Evolutionary conservation across 2,113 vertebrate genomes (phyloP), one percentile per base, ranked within the genome.

Genomic region (Camelus bactrianus): DNA sequence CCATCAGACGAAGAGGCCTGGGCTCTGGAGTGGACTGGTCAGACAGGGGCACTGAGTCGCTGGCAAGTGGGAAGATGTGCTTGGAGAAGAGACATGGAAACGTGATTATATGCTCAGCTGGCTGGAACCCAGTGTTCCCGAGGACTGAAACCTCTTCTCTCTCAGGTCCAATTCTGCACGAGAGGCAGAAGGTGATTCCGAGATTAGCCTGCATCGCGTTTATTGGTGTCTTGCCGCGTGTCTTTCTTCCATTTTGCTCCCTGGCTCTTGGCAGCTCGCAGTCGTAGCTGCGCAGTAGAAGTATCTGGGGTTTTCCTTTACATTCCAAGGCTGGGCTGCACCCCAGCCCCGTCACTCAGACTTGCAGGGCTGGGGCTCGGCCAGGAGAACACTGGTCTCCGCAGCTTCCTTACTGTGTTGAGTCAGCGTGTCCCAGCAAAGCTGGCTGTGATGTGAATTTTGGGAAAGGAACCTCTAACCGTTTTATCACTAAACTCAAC

Each of bases 321-420:
- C 4, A 28, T 72, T 42, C 17, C 32, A 22, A 35, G 38, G 35
- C n/a, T 6, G 3, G n/a, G 75, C 22, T 15, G 11, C 26, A 24
- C 7, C 9, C n/a, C 30, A 17, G 81, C 8, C n/a, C 58, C n/a
- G 6, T 17, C 2, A 46, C 10, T 26, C 50, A 62, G 70, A 22
- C 19, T 28, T 19, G 9, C 38, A 54, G 19, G 22, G 24, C 14
- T 7, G 12, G 52, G 26, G 2, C 56, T 60, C 22, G 38, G 38
- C 38, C 38, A 42, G 38, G 38, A 4, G 28, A 6, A 35, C 38
- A n/a, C 50, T 2, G 20, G 54, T 4, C 8, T 35, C 5, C 9
- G 0, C 2, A 1, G 6, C 0, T 5, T 15, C 4, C 58, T n/a
- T 48, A 0, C 12, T 60, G 26, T 30, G 20, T 1, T 0, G 13